A percentile compares a stretch with the other conserved stretches of the same genome.
phyloP scores from a whole-genome alignment of 2,888 invertebrate genomes.

The Lottia scabra region DNA sequence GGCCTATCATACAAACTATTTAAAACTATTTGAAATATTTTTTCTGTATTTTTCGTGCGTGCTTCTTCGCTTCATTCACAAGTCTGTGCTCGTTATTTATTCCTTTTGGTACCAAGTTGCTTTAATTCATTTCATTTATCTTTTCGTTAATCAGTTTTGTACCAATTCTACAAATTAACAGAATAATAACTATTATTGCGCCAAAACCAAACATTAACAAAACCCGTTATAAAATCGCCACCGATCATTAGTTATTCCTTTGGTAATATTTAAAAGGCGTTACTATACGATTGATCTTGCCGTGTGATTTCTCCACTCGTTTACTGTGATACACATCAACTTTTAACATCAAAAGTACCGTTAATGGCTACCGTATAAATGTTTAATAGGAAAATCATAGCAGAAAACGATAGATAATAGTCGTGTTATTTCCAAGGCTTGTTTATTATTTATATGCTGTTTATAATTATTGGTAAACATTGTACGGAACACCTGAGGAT shows the following conservation, averaged over 20 bases:
- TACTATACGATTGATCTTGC: background rate
- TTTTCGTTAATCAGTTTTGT: too few species aligned
- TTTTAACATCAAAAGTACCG: background rate
- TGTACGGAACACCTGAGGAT: background rate
- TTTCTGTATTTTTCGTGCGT: too few species aligned
- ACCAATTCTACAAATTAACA: too few species aligned
- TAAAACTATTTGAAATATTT: too few species aligned
- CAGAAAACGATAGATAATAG: background rate
- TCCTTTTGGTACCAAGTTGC: too few species aligned
- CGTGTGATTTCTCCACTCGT: background rate
- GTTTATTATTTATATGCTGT: background rate
- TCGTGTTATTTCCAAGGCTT: background rate
- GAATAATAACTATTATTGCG: too few species aligned
- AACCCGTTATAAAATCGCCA: background rate
- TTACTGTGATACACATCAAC: background rate
- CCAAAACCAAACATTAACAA: background rate
- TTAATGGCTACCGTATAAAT: background rate
- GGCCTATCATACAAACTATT: too few species aligned
- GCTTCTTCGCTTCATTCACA: too few species aligned
- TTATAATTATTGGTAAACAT: background rate
- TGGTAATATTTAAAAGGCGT: background rate
- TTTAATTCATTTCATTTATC: too few species aligned
- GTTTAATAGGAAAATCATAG: background rate
- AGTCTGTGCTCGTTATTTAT: too few species aligned
- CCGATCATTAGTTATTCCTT: background rate